Conservation (phyloP, 2,888 invertebrate species). For the Disparrhopalites patrizii region DNA sequence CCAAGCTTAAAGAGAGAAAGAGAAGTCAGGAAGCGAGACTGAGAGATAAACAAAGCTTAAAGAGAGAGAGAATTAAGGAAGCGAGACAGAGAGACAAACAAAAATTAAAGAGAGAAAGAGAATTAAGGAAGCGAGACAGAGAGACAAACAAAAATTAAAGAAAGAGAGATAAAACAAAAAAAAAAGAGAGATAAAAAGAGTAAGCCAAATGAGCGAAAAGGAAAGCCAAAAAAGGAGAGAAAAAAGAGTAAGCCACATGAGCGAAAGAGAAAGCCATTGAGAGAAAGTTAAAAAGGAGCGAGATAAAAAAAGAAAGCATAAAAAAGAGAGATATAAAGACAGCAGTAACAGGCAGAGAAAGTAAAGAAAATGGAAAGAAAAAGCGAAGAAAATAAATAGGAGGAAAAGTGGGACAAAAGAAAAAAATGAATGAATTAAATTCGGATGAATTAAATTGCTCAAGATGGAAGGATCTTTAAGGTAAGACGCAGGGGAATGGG, state of each 20-base stretch:
- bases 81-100: no score
- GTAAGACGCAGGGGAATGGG: no score
- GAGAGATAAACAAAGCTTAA: no score
- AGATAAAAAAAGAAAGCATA: not conserved
- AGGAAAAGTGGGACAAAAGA: no score
- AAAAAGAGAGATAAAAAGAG: not conserved
- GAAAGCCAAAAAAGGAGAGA: not conserved
- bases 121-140: not conserved
- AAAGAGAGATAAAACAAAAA: not conserved
- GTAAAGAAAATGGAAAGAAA: no score
- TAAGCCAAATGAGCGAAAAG: not conserved
- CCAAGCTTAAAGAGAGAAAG: no score
- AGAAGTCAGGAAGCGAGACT: no score
- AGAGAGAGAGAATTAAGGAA: no score
- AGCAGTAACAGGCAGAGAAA: not conserved
- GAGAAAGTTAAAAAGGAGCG: not conserved
- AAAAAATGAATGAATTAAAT: no score
- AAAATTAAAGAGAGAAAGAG: not conserved
- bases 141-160: not conserved
- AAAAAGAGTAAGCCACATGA: not conserved
- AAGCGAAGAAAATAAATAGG: no score
- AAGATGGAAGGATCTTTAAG: no score
- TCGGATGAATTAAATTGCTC: no score
- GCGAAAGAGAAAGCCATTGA: not conserved
- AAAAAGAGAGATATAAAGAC: not conserved